Evolutionary conservation across 2,797 vertebrate species (phyloP), one percentile per base, ranked within the genome.

Genomic region (Odontamblyopus rebecca): DNA sequence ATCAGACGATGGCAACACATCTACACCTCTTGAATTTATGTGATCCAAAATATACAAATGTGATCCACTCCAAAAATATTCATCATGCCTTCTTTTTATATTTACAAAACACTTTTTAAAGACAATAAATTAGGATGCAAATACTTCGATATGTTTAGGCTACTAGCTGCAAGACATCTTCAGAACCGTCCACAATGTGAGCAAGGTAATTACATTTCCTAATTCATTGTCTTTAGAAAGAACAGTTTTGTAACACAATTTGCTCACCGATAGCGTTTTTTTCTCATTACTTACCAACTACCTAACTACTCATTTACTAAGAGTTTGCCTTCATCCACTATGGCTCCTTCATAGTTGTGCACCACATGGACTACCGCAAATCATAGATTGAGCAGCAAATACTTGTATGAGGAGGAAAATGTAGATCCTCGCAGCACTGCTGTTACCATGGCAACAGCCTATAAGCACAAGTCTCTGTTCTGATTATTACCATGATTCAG

Each of bases 401-500:
- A 54, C 6, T 44, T 71, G 51, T 51, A 59, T 72, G 66, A 65
- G 72, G 66, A 65, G 74, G 61, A 66, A 62, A 68, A 57, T 64
- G 77, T 74, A 71, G 72, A 81, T 44, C 15, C 77, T 48, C 12
- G 1, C 2, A 15, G 44, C 80, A 78, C 82, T 66, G 51, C 65
- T 62, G 85, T 90, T 83, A 57, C 86, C 84, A 88, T 85, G 80
- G 86, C 82, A 90, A 91, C 88, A 83, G 59, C 69, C 68, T 67
- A 74, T 75, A 75, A 67, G 67, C 51, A 77, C 67, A 41, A 68
- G 26, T 51, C 71, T 62, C 73, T 61, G 67, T 67, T 75, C 32
- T 67, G 57, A 60, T 62, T 71, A 6, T 29, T 44, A 32, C n/a
- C 41, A 61, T 66, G 72, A 23, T 61, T 75, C 61, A 61, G 57